Evolutionary conservation across 1,140 invertebrate genomes (phyloP).

Genomic region (Epicauta chinensis): DNA sequence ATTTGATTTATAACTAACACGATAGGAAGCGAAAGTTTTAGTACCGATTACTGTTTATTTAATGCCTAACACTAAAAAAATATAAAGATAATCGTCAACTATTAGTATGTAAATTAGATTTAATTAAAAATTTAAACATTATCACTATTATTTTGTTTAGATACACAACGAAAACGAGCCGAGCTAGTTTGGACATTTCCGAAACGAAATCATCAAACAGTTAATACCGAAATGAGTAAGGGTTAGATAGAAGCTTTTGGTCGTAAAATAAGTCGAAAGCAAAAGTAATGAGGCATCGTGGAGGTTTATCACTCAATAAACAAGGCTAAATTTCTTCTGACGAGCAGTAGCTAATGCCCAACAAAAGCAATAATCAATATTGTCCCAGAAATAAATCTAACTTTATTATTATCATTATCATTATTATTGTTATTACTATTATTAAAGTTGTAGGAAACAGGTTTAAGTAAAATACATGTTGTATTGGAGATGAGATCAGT

Average conservation of each 20-base stretch:
- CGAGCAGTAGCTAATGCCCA: conserved; percentile 12
- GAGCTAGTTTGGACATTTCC: no score
- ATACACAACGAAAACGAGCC: no score
- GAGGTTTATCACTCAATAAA: conserved; percentile 19
- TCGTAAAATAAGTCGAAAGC: conserved; percentile 17
- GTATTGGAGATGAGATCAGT: not conserved
- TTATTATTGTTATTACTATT: no score
- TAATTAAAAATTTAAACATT: no score
- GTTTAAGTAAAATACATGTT: conserved; percentile 10
- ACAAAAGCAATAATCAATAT: conserved; percentile 15
- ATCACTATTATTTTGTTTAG: no score
- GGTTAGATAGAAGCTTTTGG: not conserved
- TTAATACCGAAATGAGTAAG: no score
- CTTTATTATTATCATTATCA: conserved; percentile 4
- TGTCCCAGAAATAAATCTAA: conserved; percentile 11
- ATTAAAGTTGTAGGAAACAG: not conserved
- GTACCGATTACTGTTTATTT: conserved; percentile 16
- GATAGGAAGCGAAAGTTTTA: conserved; percentile 13
- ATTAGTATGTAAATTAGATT: no score
- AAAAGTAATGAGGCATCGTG: conserved; percentile 18
- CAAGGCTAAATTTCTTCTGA: conserved; percentile 13
- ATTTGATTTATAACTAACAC: conserved; percentile 13
- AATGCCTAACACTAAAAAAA: not conserved
- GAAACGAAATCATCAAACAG: no score
- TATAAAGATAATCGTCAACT: no score